phyloP scores from a whole-genome alignment of 2,888 invertebrate genomes.

The Orthosia gracilis region DNA sequence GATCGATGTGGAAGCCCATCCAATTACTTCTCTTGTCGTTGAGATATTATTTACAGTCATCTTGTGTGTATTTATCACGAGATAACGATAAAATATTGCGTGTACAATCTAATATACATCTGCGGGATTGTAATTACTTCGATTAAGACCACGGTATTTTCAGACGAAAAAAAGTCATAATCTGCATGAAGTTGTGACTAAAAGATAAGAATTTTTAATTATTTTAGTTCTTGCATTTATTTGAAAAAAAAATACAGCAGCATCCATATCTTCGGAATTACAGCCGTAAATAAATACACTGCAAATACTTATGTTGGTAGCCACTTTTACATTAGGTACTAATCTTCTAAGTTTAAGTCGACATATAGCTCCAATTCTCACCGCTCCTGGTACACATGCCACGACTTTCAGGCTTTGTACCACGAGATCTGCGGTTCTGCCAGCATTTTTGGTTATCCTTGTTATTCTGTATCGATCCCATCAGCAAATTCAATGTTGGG shows the following conservation, averaged over 20 bases:
- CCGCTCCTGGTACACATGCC: neutral
- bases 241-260: neutral
- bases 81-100: conserved; percentile 79
- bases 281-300: neutral
- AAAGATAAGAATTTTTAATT: conserved; percentile 11
- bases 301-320: neutral
- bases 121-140: conserved; percentile 72
- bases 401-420: neutral
- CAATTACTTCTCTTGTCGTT: conserved; percentile 86
- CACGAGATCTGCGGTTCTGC: too few species aligned
- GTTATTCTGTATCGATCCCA: neutral
- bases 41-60: conserved; percentile 83
- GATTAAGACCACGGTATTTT: conserved; percentile 68
- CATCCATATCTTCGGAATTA: neutral
- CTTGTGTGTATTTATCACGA: conserved; percentile 81
- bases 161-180: conserved; percentile 36
- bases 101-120: conserved; percentile 73
- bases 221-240: conserved; percentile 7
- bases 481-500: neutral
- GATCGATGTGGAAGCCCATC: conserved; percentile 81
- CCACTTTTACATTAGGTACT: neutral
- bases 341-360: conserved; percentile 14
- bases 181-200: conserved; percentile 24
- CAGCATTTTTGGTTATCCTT: neutral
- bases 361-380: conserved; percentile 28